Percentiles rank a stretch among this genome's conserved stretches.
phyloP scores from a whole-genome alignment of 2,888 invertebrate genomes.

The Mystacides longicornis region DNA sequence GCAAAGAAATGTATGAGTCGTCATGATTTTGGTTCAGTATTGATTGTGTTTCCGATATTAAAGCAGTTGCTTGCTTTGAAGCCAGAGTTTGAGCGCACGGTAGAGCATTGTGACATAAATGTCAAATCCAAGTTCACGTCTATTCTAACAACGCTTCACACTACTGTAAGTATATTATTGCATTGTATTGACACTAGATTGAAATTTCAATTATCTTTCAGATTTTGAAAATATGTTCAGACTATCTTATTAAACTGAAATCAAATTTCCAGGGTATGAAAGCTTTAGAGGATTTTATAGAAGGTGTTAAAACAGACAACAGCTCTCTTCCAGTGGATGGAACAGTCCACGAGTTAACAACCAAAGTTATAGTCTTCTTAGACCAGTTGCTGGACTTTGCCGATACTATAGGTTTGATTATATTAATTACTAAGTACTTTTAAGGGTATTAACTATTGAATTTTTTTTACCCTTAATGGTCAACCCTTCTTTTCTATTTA shows the following conservation, averaged over 20 bases:
- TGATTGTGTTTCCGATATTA: conserved; percentile 75
- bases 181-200: too few relatives aligned
- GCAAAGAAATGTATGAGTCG: conserved; percentile 68
- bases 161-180: conserved; percentile 52
- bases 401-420: conserved; percentile 57
- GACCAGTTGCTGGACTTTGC: conserved; percentile 77
- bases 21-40: conserved; percentile 72
- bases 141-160: conserved; percentile 64
- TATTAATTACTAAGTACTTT: too few relatives aligned
- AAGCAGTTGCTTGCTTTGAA: conserved; percentile 69
- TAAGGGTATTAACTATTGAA: too few relatives aligned
- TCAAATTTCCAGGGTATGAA: conserved; percentile 69
- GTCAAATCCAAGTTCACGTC: conserved; percentile 65
- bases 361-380: conserved; percentile 86
- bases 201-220: too few relatives aligned
- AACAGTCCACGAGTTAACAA: conserved; percentile 94
- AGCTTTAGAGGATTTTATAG: conserved; percentile 88
- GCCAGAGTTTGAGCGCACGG: conserved; percentile 72
- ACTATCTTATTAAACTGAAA: too few relatives aligned
- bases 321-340: conserved; percentile 90
- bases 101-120: conserved; percentile 63
- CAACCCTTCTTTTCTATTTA: too few relatives aligned
- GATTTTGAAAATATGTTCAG: too few relatives aligned
- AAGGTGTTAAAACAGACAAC: conserved; percentile 71
- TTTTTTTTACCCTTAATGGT: too few relatives aligned